Evolutionary conservation across 1,140 invertebrate genomes (phyloP), one percentile per base, ranked within the genome.

Genomic region (Cydia fagiglandana): DNA sequence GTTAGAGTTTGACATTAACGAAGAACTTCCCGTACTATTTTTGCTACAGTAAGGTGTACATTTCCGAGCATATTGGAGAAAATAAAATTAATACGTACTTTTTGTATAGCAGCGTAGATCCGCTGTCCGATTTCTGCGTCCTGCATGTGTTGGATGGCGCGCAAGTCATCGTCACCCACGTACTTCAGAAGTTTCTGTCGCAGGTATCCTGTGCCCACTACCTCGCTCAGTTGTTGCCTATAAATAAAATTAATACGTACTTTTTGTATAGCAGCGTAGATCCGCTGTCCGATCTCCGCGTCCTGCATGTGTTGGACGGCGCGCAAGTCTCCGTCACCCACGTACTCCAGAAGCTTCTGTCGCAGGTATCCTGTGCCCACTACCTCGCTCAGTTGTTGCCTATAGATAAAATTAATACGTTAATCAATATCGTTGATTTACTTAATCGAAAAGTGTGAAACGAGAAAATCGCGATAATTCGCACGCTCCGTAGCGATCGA

Each of bases 41-140:
- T n/a, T n/a, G n/a, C n/a, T n/a, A n/a, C n/a, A n/a, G n/a, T n/a
- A n/a, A n/a, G n/a, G n/a, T n/a, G n/a, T n/a, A n/a, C n/a, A n/a
- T n/a, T n/a, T n/a, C n/a, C n/a, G n/a, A n/a, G n/a, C n/a, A n/a
- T n/a, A n/a, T n/a, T n/a, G n/a, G n/a, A n/a, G n/a, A n/a, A n/a
- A n/a, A n/a, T n/a, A n/a, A 28, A 28, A 28, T 28, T 28, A 1
- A 3, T 9, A 38, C 34, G 34, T 38, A 96, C 96, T 93, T 95
- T 94, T 86, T 95, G 94, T 80, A 96, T 94, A 13, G 95, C 95
- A 28, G 95, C 94, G 64, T 96, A 94, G 80, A 97, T 96, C 75
- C 96, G 92, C 83, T 96, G 96, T 5, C 96, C 96, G 74, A 97
- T 95, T 90, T 97, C 96, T 13, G 95, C 94, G 76, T 96, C 94